A percentile compares a stretch with the other conserved stretches of the same genome.
These are phyloP conservation scores for Ciconia boyciana DNA, from an alignment of 2,113 vertebrate genomes.

Conservation along the genomic window DNA sequence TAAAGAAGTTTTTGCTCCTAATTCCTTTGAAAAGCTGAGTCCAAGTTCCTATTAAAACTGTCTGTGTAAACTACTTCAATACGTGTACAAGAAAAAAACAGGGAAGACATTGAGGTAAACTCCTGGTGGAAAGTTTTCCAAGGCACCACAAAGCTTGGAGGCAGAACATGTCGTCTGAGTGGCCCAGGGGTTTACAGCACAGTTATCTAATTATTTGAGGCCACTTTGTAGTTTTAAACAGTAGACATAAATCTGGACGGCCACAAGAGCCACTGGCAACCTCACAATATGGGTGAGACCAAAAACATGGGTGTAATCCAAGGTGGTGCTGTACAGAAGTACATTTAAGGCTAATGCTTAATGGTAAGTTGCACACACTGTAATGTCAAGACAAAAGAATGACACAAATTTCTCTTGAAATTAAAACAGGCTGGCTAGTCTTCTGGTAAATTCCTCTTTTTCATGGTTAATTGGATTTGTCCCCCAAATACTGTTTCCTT, in stretches of 20 bases:
- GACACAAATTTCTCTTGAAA: neutral
- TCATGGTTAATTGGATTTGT: neutral
- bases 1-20: neutral
- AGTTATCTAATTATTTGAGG: neutral
- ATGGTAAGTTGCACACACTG: neutral
- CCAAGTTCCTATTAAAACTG: neutral
- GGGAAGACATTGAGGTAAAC: neutral
- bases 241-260: neutral
- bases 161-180: neutral
- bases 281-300: neutral
- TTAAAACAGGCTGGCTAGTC: neutral
- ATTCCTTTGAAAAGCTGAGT: constrained; percentile 1
- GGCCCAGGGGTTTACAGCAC: neutral
- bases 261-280: neutral
- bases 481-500: neutral
- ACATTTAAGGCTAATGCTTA: neutral
- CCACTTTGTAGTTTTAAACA: neutral
- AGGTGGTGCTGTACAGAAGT: neutral
- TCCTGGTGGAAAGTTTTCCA: neutral
- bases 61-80: neutral
- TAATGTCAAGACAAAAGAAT: neutral
- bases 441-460: neutral
- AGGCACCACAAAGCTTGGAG: neutral
- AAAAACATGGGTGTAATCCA: neutral
- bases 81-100: neutral